Conservation (phyloP, 2,797 vertebrate genomes). For the Neoniphon sammara region DNA sequence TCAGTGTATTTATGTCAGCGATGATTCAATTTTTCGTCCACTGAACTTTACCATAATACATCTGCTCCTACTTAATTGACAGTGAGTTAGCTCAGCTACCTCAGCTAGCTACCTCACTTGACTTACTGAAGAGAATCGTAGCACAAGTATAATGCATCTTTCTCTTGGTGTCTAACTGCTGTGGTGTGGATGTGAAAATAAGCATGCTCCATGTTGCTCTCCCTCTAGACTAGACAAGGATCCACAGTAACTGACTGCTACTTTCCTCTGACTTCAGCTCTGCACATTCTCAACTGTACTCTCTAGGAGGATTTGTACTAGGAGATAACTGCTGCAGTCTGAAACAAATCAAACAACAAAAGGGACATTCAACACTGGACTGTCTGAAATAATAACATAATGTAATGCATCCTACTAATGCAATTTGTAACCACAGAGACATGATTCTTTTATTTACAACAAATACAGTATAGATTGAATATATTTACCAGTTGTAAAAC, state of each 20-base stretch:
- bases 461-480: neutral
- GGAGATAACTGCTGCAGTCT: neutral
- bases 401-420: neutral
- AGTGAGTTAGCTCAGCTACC: neutral
- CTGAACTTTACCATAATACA: too few relatives aligned
- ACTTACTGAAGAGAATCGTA: neutral
- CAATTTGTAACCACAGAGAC: neutral
- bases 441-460: neutral
- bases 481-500: too few relatives aligned
- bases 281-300: neutral
- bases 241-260: constrained; percentile 9
- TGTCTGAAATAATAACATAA: neutral
- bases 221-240: constrained; percentile 11
- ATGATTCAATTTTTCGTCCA: neutral
- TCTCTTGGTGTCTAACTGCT: constrained; percentile 24
- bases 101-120: neutral
- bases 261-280: neutral
- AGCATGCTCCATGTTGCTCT: constrained; percentile 84
- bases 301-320: neutral
- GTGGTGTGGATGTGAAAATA: constrained; percentile 83
- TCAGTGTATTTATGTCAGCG: neutral
- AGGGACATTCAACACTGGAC: neutral
- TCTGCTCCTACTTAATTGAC: neutral
- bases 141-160: neutral
- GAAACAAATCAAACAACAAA: too few relatives aligned